Evolutionary conservation across 2,888 invertebrate genomes (phyloP).

Genomic region (Lasioglossum malachurum): DNA sequence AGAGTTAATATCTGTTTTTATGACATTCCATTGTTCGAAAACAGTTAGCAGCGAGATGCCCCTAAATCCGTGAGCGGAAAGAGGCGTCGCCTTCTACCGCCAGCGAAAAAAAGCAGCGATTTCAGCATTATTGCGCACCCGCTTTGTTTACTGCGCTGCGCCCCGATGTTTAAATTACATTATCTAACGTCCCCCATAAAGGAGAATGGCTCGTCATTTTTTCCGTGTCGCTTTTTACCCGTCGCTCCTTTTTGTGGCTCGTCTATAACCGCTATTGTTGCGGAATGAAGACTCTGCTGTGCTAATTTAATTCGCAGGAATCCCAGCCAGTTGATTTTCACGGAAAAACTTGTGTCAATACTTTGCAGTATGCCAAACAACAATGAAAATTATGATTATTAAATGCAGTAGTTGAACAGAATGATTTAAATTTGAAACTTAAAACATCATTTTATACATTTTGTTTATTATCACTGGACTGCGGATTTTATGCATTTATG

Average conservation of each 20-base stretch:
- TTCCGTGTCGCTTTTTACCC: not conserved
- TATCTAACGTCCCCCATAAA: conserved; percentile 16
- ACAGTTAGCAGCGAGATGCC: not conserved
- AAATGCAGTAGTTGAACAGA: too few relatives aligned
- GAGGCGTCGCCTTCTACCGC: not conserved
- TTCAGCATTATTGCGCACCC: not conserved
- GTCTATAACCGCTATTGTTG: not conserved
- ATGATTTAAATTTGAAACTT: not conserved
- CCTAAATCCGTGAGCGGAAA: not conserved
- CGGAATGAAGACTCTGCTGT: not conserved
- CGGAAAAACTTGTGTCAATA: not conserved
- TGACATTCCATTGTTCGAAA: conserved; percentile 31
- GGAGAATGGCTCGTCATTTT: not conserved
- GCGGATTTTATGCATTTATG: too few relatives aligned
- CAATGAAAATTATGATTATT: too few relatives aligned
- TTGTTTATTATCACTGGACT: not conserved
- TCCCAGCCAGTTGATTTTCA: not conserved
- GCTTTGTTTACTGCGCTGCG: not conserved
- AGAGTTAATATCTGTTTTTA: conserved; percentile 43
- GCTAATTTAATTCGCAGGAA: not conserved
- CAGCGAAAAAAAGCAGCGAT: not conserved
- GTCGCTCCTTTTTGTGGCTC: not conserved
- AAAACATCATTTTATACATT: not conserved
- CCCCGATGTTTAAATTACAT: conserved; percentile 21
- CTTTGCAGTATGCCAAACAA: not conserved